Evolutionary conservation across 2,113 vertebrate genomes (phyloP), one percentile per base, ranked within the genome.

Genomic region (Sinocyclocheilus rhinocerous): DNA sequence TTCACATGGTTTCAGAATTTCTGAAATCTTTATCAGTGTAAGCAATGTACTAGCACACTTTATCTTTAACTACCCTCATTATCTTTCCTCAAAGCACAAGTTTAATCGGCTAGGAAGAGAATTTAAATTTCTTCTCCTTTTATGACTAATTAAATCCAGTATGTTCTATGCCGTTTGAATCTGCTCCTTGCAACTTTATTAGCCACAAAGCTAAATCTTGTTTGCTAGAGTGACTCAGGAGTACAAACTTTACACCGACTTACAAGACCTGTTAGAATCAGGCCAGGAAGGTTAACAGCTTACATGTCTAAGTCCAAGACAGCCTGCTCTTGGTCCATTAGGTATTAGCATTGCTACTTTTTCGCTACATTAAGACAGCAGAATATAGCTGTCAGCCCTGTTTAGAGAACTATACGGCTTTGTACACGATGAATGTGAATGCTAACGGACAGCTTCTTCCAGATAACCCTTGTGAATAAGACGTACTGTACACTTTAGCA

Each of bases 21-120:
- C 42, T 75, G 10, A 75, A 48, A 75, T 45, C n/a, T n/a, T 75
- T 48, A 75, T 39, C 7, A 65, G 16, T 26, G 59, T n/a, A 12
- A 26, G 39, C 2, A 4, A 20, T n/a, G 24, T 20, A 39, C 39
- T 81, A 65, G 59, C 36, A 4, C 24, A 26, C 79, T 16, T 63
- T 65, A 81, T 65, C 79, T 76, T 48, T 45, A 82, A 82, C 81
- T 59, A 82, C 63, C 6, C 36, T 65, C 52, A 39, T 59, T 52
- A 63, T 70, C 59, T 70, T 85, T 63, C 33, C 20, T 65, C 77
- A 70, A 78, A 57, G 45, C 50, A 61, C 39, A 18, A 70, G 18
- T 59, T 22, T 82, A 82, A 82, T 48, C 20, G 22, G 24, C 12
- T 18, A 50, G 65, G 57, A 85, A 69, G 20, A 45, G n/a, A 20